These are phyloP conservation scores for Intellagama lesueurii DNA, from an alignment of 2,797 vertebrate species.

Conservation along the genomic window DNA sequence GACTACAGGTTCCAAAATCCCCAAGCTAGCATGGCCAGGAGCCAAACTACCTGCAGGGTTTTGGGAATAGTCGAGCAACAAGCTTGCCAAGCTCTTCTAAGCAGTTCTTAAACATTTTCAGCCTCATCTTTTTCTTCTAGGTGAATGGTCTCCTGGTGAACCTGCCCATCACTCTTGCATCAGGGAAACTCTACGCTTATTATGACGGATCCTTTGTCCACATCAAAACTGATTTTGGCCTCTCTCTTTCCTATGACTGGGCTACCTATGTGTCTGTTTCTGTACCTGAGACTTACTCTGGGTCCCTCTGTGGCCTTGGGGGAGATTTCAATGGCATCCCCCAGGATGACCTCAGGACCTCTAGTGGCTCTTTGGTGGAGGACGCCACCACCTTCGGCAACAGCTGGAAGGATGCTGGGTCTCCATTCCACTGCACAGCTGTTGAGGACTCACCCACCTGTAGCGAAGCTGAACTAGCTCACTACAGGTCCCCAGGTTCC, in stretches of 20 bases:
- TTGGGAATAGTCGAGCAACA: neutral
- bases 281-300: slow-evolving; percentile 67
- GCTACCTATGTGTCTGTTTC: slow-evolving; percentile 69
- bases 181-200: slow-evolving; percentile 67
- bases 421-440: neutral
- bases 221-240: slow-evolving; percentile 71
- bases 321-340: slow-evolving; percentile 70
- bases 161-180: slow-evolving; percentile 70
- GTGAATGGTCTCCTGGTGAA: slow-evolving; percentile 71
- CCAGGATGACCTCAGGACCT: slow-evolving; percentile 67
- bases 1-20: no score
- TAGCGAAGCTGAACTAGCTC: slow-evolving; percentile 24
- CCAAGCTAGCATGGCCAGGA: no score
- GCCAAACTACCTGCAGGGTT: neutral
- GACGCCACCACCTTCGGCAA: slow-evolving; percentile 69
- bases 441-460: neutral
- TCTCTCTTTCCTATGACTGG: slow-evolving; percentile 74
- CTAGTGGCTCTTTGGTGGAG: slow-evolving; percentile 50
- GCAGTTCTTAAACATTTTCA: neutral
- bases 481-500: slow-evolving; percentile 33
- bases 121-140: slow-evolving; percentile 45
- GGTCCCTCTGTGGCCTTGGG: slow-evolving; percentile 74
- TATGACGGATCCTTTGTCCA: slow-evolving; percentile 69
- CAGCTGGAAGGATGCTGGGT: slow-evolving; percentile 72
- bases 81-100: neutral